phyloP scores from a whole-genome alignment of 2,113 vertebrate species.

The Anoura caudifer region DNA sequence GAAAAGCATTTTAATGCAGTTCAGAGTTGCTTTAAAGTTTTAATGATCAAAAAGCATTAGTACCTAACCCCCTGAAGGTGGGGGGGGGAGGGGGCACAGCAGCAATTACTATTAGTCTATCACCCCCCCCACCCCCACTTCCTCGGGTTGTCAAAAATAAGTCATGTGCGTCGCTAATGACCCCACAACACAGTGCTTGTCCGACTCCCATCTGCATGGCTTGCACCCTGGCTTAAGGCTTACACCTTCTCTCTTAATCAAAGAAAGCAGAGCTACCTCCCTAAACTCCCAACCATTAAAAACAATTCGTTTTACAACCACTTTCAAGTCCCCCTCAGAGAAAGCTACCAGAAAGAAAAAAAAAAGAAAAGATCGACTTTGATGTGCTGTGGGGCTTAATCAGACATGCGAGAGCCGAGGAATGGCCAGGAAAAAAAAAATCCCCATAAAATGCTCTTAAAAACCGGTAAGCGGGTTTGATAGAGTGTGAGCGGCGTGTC shows the following conservation, averaged over 20 bases:
- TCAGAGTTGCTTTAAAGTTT: not conserved
- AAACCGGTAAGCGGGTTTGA: conserved; percentile 52
- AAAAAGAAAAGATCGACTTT: conserved; percentile 41
- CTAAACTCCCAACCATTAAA: conserved; percentile 29
- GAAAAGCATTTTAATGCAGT: not conserved
- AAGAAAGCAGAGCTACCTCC: not conserved
- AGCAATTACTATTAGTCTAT: not conserved
- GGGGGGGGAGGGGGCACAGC: too few relatives aligned
- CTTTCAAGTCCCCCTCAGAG: conserved; percentile 53
- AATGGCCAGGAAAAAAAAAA: conserved; percentile 10
- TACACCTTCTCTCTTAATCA: conserved; percentile 52
- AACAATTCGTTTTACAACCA: conserved; percentile 38
- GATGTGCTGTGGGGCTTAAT: conserved; percentile 59
- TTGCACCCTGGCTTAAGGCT: conserved; percentile 26
- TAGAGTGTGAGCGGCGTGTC: conserved; percentile 65
- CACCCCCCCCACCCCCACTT: not conserved
- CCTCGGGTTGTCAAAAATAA: not conserved
- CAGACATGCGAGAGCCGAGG: conserved; percentile 54
- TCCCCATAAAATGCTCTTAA: conserved; percentile 68
- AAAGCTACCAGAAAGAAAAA: conserved; percentile 35
- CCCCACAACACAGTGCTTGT: not conserved
- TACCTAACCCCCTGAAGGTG: not conserved
- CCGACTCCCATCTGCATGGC: not conserved
- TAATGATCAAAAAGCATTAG: not conserved
- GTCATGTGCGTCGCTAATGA: conserved; percentile 11